These are phyloP conservation scores for Macaria notata DNA, from an alignment of 2,888 invertebrate species.

Conservation along the genomic window DNA sequence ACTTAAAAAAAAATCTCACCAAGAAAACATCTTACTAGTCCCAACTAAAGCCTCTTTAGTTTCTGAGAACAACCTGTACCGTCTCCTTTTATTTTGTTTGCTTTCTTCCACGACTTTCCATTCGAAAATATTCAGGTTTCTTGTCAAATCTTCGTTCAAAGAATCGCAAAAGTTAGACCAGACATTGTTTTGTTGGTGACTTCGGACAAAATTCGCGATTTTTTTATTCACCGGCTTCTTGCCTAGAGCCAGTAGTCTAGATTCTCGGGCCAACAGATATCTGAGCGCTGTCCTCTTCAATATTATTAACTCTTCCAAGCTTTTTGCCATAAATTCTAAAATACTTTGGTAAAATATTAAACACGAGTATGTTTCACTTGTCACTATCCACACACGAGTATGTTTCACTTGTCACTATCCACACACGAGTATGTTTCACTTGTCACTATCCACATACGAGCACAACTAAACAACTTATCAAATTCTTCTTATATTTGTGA, in stretches of 20 bases:
- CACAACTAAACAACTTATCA: constrained; percentile 2
- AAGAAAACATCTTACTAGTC: constrained; percentile 26
- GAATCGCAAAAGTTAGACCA: constrained; percentile 61
- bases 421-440: too few relatives aligned
- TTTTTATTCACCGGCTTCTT: constrained; percentile 67
- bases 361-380: too few relatives aligned
- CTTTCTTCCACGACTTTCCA: constrained; percentile 41
- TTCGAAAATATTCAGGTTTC: constrained; percentile 60
- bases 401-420: too few relatives aligned
- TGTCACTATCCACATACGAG: too few relatives aligned
- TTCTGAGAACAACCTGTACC: constrained; percentile 45
- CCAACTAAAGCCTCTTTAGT: constrained; percentile 37
- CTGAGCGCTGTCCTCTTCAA: constrained; percentile 58
- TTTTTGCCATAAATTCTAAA: constrained; percentile 59
- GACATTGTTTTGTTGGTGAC: constrained; percentile 50
- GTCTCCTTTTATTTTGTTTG: constrained; percentile 30
- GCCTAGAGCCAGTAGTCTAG: constrained; percentile 56
- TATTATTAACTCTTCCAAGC: constrained; percentile 61
- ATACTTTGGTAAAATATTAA: background rate
- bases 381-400: too few relatives aligned
- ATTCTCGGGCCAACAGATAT: constrained; percentile 62
- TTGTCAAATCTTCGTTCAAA: constrained; percentile 64
- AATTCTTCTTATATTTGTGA: constrained; percentile 5
- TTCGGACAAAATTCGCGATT: constrained; percentile 59
- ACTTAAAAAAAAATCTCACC: constrained; percentile 35